These are phyloP conservation scores for Chelon labrosus DNA, from an alignment of 2,797 vertebrate species.

Conservation along the genomic window DNA sequence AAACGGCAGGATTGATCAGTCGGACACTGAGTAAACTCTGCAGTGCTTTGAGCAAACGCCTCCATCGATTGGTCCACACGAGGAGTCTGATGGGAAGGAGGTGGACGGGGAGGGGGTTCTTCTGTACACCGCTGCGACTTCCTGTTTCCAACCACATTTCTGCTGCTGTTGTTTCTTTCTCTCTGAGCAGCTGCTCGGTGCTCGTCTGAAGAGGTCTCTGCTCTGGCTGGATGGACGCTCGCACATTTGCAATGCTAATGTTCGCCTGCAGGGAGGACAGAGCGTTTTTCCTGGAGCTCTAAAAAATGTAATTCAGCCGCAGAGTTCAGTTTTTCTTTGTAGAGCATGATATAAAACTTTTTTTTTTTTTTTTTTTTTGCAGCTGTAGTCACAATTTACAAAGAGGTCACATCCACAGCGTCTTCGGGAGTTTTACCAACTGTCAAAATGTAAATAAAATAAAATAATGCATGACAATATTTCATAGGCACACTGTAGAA, in stretches of 20 bases:
- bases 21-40: constrained; percentile 53
- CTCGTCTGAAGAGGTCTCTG: constrained; percentile 31
- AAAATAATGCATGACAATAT: not conserved
- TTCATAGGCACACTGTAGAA: constrained; percentile 18
- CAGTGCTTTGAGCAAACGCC: constrained; percentile 52
- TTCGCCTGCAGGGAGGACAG: constrained; percentile 44
- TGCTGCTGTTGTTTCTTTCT: constrained; percentile 10
- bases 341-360: not conserved
- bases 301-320: constrained; percentile 15
- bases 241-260: constrained; percentile 63
- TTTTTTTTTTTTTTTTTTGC: not conserved
- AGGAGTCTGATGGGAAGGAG: not conserved
- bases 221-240: constrained; percentile 32
- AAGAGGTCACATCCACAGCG: constrained; percentile 4
- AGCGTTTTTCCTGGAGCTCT: constrained; percentile 13
- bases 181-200: constrained; percentile 30
- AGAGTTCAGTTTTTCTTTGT: not conserved
- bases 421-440: not conserved
- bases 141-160: constrained; percentile 19
- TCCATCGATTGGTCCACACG: constrained; percentile 52
- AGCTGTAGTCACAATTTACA: not conserved
- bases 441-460: constrained; percentile 28
- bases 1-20: constrained; percentile 51
- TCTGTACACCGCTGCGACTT: constrained; percentile 1
- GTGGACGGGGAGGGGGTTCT: not conserved